Conservation (phyloP, 2,113 vertebrate genomes). For the Speoplatyrhinus poulsoni region DNA sequence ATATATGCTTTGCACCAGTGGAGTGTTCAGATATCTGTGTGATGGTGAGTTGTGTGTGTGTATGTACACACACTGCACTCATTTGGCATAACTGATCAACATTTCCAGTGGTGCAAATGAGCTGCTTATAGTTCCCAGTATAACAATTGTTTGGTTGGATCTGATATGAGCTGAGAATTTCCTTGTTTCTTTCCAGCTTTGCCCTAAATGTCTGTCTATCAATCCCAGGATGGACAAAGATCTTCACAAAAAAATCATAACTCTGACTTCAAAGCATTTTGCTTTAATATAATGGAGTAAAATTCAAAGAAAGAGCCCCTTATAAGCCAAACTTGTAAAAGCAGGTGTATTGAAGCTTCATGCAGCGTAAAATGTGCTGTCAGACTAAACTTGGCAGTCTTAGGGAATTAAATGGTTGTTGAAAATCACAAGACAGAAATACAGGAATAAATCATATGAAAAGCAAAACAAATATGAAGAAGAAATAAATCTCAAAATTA, state of each 20-base stretch:
- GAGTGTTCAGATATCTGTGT: constrained; percentile 6
- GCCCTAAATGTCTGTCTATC: constrained; percentile 4
- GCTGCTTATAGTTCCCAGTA: constrained; percentile 2
- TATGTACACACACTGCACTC: background rate
- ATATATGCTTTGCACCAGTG: constrained; percentile 17
- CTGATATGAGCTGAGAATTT: background rate
- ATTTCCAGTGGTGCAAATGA: constrained; percentile 22
- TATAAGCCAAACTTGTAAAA: constrained; percentile 67
- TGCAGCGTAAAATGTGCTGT: constrained; percentile 75
- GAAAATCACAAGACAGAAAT: constrained; percentile 11
- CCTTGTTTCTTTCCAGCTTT: background rate
- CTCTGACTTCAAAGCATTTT: constrained; percentile 35
- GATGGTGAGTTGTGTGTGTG: background rate
- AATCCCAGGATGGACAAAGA: constrained; percentile 54
- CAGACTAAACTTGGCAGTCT: constrained; percentile 87
- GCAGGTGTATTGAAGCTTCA: constrained; percentile 78
- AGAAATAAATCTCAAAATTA: background rate
- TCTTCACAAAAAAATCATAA: constrained; percentile 41
- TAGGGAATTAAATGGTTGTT: constrained; percentile 41
- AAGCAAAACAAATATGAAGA: constrained; percentile 4
- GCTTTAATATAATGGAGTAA: constrained; percentile 34
- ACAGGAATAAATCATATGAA: constrained; percentile 28
- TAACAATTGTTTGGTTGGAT: background rate
- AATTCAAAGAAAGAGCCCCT: constrained; percentile 42
- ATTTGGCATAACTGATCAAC: background rate